Evolutionary conservation across 2,113 vertebrate species (phyloP).

Genomic region (Thamnaconus septentrionalis): DNA sequence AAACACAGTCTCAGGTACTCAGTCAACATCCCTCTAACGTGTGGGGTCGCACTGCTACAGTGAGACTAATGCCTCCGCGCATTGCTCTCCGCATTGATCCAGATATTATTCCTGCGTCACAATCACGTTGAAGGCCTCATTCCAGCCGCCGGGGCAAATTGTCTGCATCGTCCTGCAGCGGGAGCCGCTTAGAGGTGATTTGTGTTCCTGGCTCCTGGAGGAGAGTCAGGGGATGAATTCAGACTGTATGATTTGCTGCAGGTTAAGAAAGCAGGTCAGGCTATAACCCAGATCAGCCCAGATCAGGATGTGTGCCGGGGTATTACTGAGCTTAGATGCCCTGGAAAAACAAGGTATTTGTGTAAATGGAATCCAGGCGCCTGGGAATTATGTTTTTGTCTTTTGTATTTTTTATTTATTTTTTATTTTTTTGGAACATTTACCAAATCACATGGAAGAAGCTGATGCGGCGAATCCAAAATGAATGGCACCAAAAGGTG

Average conservation of each 20-base stretch:
- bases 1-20: no score
- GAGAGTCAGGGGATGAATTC: background rate
- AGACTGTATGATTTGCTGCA: background rate
- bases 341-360: constrained; percentile 14
- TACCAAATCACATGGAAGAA: no score
- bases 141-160: no score
- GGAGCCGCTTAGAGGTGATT: background rate
- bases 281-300: constrained; percentile 15
- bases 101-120: no score
- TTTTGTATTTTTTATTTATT: background rate
- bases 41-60: no score
- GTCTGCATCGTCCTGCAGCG: background rate
- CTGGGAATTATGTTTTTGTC: background rate
- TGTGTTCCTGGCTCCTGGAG: background rate
- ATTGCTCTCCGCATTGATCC: no score
- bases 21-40: no score
- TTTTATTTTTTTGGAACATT: no score
- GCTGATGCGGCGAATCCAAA: no score
- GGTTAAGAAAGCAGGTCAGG: constrained; percentile 5
- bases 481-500: no score
- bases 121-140: no score
- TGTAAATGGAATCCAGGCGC: background rate
- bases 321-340: constrained; percentile 10
- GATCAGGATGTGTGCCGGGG: constrained; percentile 14
- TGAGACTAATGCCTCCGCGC: no score